These are phyloP conservation scores for Loris lydekkerianus DNA, from an alignment of 2,797 vertebrate species.

Conservation along the genomic window DNA sequence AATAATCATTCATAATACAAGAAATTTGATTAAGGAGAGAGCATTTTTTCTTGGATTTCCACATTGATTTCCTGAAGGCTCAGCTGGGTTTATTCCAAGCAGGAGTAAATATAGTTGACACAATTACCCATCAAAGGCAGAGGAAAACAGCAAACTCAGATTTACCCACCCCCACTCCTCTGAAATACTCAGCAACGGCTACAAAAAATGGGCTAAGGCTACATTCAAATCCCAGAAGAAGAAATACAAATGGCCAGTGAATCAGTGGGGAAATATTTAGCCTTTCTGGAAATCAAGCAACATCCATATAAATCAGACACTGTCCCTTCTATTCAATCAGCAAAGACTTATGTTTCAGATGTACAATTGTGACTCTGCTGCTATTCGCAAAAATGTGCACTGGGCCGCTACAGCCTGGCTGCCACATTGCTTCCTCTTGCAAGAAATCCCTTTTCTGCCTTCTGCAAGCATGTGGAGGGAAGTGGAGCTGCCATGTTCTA, in stretches of 20 bases:
- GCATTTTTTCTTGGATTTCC: constrained; percentile 69
- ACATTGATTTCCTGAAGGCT: constrained; percentile 44
- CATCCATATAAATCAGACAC: background rate
- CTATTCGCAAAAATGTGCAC: background rate
- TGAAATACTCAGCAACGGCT: background rate
- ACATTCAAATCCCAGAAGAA: background rate
- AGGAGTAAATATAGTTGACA: background rate
- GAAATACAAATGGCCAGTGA: background rate
- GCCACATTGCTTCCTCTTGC: background rate
- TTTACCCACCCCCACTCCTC: background rate
- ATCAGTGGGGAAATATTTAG: background rate
- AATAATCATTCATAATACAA: constrained; percentile 73
- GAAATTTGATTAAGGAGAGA: constrained; percentile 74
- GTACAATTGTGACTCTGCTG: background rate
- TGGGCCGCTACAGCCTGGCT: background rate
- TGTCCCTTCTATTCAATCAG: background rate
- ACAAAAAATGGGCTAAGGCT: background rate
- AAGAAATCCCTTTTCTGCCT: background rate
- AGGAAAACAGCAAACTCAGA: background rate
- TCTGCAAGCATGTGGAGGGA: background rate
- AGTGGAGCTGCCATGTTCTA: background rate
- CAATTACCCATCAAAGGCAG: fast-evolving
- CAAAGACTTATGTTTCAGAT: background rate
- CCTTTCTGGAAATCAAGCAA: background rate
- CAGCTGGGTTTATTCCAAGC: constrained; percentile 41